Evolutionary conservation across 2,113 vertebrate genomes (phyloP).

Genomic region (Megaceryle torquata): DNA sequence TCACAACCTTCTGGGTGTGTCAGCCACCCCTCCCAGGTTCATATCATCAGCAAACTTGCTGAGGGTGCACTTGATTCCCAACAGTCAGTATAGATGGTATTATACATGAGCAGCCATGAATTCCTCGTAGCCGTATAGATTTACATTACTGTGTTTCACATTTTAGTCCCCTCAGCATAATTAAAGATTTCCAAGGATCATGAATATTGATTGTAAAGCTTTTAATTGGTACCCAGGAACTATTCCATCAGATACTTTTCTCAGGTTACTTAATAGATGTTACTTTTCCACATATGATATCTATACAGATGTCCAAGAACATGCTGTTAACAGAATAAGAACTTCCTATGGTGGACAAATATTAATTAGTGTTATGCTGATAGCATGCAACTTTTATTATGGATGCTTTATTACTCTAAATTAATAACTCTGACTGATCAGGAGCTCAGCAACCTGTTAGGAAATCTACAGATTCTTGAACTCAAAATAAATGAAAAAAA

Average conservation of each 20-base stretch:
- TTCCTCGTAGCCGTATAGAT: not conserved
- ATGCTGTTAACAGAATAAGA: not conserved
- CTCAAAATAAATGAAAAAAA: not conserved
- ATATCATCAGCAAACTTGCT: too few species aligned
- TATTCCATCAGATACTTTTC: not conserved
- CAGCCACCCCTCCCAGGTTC: too few species aligned
- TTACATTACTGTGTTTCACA: not conserved
- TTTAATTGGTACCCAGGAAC: not conserved
- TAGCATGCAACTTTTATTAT: not conserved
- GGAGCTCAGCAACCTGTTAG: not conserved
- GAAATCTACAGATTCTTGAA: not conserved
- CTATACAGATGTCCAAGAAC: not conserved
- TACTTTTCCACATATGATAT: not conserved
- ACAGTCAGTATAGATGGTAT: not conserved
- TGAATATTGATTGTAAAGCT: constrained; percentile 1
- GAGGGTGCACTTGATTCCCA: too few species aligned
- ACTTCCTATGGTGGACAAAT: not conserved
- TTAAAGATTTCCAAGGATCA: not conserved
- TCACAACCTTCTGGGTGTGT: too few species aligned
- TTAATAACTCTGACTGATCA: not conserved
- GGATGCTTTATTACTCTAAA: not conserved
- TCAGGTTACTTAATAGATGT: not conserved
- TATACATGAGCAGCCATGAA: not conserved
- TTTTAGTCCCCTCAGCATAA: not conserved
- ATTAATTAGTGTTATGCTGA: not conserved